These are phyloP conservation scores for Drosophila testacea DNA, from an alignment of 2,888 invertebrate genomes.

Conservation along the genomic window DNA sequence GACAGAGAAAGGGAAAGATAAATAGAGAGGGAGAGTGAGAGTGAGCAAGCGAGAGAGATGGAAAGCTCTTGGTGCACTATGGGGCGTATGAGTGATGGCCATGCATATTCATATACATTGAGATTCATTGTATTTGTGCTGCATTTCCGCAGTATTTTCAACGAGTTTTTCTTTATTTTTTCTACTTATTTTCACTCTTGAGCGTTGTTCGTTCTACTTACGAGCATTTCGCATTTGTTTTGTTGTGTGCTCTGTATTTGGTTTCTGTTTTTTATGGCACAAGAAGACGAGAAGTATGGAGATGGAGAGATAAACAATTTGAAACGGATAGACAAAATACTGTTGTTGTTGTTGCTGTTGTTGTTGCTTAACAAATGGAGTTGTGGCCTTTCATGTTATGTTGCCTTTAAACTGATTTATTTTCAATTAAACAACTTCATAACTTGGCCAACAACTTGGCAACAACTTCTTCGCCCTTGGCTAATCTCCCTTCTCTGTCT, in stretches of 20 bases:
- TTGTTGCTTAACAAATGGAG: constrained; percentile 18
- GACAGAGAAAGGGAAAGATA: not conserved
- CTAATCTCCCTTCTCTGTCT: not conserved
- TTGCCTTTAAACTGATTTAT: constrained; percentile 77
- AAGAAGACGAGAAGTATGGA: not conserved
- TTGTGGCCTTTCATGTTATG: constrained; percentile 18
- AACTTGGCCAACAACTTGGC: constrained; percentile 69
- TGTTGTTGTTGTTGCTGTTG: not conserved
- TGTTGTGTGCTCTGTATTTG: constrained; percentile 42
- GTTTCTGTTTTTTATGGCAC: constrained; percentile 53
- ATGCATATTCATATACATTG: constrained; percentile 79
- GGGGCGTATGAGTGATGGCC: constrained; percentile 78
- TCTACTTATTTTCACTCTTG: constrained; percentile 51
- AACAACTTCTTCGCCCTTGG: constrained; percentile 26
- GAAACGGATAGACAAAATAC: not conserved
- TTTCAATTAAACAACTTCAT: constrained; percentile 79
- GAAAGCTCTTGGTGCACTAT: constrained; percentile 12
- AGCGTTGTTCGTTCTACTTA: constrained; percentile 73
- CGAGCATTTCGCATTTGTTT: constrained; percentile 53
- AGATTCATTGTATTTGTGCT: constrained; percentile 77
- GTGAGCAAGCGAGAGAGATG: not conserved
- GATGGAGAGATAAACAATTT: constrained; percentile 39
- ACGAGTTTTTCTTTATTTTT: constrained; percentile 15
- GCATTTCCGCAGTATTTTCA: constrained; percentile 74
- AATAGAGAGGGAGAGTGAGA: not conserved